Evolutionary conservation across 2,113 vertebrate species (phyloP).

Genomic region (Sinocyclocheilus maitianheensis): DNA sequence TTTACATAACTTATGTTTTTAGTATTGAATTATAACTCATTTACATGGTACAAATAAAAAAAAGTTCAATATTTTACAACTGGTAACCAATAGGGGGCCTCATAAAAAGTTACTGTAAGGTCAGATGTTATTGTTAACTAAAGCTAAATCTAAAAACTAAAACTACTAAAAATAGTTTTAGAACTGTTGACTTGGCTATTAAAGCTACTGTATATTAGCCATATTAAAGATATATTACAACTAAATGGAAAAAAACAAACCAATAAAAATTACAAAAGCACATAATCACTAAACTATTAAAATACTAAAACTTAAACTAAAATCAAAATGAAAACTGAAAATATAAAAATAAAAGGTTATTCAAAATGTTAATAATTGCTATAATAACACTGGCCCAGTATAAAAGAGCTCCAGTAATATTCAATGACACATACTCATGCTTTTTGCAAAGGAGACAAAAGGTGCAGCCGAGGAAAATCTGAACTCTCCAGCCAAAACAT

Average conservation of each 20-base stretch:
- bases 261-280: background rate
- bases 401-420: background rate
- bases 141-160: background rate
- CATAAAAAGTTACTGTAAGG: background rate
- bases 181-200: too few species aligned
- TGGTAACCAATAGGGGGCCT: background rate
- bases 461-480: background rate
- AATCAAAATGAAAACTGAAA: too few species aligned
- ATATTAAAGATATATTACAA: background rate
- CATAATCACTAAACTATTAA: background rate
- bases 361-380: background rate
- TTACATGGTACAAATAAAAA: background rate
- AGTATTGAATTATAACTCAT: background rate
- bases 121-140: background rate
- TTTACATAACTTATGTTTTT: background rate
- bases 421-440: background rate
- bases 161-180: background rate
- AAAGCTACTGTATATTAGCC: too few species aligned
- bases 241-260: too few species aligned
- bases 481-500: background rate
- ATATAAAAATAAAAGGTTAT: too few species aligned
- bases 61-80: background rate
- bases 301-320: background rate
- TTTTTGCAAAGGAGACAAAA: background rate
- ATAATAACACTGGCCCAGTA: background rate